phyloP scores from a whole-genome alignment of 2,113 vertebrate genomes.

The Tamias sibiricus region DNA sequence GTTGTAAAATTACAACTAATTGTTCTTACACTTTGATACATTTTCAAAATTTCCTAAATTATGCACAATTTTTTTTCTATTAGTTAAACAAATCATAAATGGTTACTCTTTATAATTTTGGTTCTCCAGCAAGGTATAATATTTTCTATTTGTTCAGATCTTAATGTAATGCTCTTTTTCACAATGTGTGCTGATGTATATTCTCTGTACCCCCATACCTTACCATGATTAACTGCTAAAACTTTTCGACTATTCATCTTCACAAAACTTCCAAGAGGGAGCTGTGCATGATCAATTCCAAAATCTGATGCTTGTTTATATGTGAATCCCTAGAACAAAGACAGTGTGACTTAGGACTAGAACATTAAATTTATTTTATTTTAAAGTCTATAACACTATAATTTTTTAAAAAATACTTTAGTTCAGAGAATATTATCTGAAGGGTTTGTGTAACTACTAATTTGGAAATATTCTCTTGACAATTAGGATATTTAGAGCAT shows the following conservation, averaged over 20 bases:
- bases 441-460: neutral
- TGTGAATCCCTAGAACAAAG: conserved; percentile 91
- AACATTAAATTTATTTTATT: conserved; percentile 39
- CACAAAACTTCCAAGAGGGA: conserved; percentile 95
- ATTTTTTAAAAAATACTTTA: neutral
- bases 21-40: conserved; percentile 1
- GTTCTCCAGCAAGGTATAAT: neutral
- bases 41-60: conserved; percentile 3
- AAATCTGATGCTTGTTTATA: conserved; percentile 92
- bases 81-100: conserved; percentile 15
- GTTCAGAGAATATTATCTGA: neutral
- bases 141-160: conserved; percentile 29
- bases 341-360: conserved; percentile 46
- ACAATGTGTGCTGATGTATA: neutral
- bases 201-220: conserved; percentile 71
- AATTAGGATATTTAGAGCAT: neutral
- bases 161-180: neutral
- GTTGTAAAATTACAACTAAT: neutral
- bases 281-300: conserved; percentile 95
- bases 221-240: conserved; percentile 97
- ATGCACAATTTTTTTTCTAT: neutral
- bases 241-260: conserved; percentile 99
- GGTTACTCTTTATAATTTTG: neutral
- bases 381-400: neutral
- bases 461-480: conserved; percentile 11